Evolutionary conservation across 2,797 vertebrate species (phyloP).

Genomic region (Vespertilio murinus): DNA sequence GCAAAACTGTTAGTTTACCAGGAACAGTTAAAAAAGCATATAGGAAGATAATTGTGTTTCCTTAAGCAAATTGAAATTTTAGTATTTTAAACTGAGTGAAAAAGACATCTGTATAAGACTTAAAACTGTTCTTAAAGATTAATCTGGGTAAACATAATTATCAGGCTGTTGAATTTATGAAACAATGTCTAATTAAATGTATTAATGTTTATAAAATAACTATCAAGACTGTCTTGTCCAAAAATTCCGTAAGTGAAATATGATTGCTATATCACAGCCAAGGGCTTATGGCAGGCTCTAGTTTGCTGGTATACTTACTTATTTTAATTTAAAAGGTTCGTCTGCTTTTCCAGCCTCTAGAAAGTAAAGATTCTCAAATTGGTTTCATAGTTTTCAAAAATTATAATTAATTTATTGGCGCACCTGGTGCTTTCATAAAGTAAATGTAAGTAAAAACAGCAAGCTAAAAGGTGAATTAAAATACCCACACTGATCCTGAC

Average conservation of each 20-base stretch:
- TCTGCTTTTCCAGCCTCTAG: slow-evolving; percentile 6
- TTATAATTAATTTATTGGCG: slow-evolving; percentile 5
- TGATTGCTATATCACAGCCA: neutral
- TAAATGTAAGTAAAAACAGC: slow-evolving; percentile 24
- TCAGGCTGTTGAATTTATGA: slow-evolving; percentile 30
- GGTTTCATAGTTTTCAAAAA: slow-evolving; percentile 58
- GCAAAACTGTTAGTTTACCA: slow-evolving; percentile 43
- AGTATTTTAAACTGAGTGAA: slow-evolving; percentile 50
- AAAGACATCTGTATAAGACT: slow-evolving; percentile 37
- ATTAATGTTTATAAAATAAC: slow-evolving; percentile 35
- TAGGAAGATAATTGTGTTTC: slow-evolving; percentile 38
- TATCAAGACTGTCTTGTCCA: neutral
- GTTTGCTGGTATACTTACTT: neutral
- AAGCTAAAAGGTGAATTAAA: slow-evolving; percentile 45
- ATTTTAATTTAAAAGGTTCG: slow-evolving; percentile 8
- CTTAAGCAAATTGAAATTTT: slow-evolving; percentile 30
- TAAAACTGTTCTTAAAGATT: slow-evolving; percentile 58
- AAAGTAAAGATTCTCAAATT: slow-evolving; percentile 34
- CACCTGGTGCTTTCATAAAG: neutral
- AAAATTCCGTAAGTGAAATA: slow-evolving; percentile 50
- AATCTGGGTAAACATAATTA: slow-evolving; percentile 27
- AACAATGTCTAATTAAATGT: slow-evolving; percentile 41
- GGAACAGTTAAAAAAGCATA: slow-evolving; percentile 42
- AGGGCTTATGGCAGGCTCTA: slow-evolving; percentile 11
- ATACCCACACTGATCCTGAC: slow-evolving; percentile 5